Base-by-base conservation (phyloP, 2,797 vertebrate genomes). In the Siniperca undulata region DNA sequence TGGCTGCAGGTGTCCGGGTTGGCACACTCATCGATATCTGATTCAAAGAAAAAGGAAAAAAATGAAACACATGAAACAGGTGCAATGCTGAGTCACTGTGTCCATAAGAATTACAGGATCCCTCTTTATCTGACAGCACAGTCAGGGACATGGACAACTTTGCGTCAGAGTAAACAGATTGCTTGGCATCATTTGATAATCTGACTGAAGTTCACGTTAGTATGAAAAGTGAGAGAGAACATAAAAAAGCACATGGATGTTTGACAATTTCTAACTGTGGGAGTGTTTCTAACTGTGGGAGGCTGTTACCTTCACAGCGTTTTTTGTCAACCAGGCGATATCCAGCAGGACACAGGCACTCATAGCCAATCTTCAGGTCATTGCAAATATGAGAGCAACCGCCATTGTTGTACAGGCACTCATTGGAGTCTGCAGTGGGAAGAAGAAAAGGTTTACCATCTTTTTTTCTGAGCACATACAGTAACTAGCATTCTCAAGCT, bases 1-100 rank as follows among this genome's bases (percentile, higher is more conserved):
- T 98, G 97, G 86, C 97, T 97, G 90, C 97, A 98, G 40, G 91
- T 89, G 61, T 97, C 95, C 0, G 96, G 96, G 70, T 93, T 92
- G 76, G 92, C 92, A 17, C 97, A 99, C 84, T 99, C 97, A 0
- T 99, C 93, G 0, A 98, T 96, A 87, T 98, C 97, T 98, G 88
- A 80, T n/a, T 22, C 12, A 44, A 34, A 52, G 11, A 69, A 38
- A 1, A 24, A 11, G 13, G 46, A 53, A n/a, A 66, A 34, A 12
- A 14, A 74, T 14, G 0, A 74, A 70, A 52, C 14, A 5, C 3
- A 46, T 22, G 2, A 38, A 44, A 65, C 16, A 34, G 14, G 7
- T 20, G 24, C 20, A 60, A 53, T 30, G 46, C 2, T 40, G 60
- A 82, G 61, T 78, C 72, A 77, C 3, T n/a, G 3, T 19, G 30